Base-by-base conservation (phyloP, 2,797 vertebrate species). In the Enteromius treurensis region DNA sequence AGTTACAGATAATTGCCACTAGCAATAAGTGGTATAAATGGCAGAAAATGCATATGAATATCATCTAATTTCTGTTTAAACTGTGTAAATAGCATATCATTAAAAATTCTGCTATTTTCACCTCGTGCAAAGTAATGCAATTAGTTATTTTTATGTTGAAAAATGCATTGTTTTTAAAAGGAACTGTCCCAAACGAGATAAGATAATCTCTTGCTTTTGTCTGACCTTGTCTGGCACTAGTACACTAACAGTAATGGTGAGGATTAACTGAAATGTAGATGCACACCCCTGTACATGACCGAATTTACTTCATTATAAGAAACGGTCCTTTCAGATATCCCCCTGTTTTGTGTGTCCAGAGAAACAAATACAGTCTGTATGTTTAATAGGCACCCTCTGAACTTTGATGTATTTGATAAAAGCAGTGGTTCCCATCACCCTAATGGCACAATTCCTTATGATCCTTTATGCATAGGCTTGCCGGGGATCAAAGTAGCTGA, bases 331-430 rank as follows among this genome's bases (percentile, higher is more conserved):
- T 74, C 11, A 17, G 65, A 86, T 77, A 77, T 47, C 26, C 37
- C 49, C 49, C 53, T 65, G 78, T 81, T 83, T 60, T 85, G 53
- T 87, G 81, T 90, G 90, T 93, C 91, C 91, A 87, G 87, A 90
- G 86, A 92, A 89, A 88, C 83, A 91, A 88, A 92, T 88, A 85
- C 26, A 26, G 26, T 34, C 3, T 86, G 70, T 89, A 88, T 86
- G 85, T 92, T 92, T 94, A 93, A 94, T 93, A 87, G 90, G 90
- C 88, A 90, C 89, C 86, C 89, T 89, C 89, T 89, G 81, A 93
- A 93, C 93, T 94, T 95, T 95, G 93, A 95, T 94, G 92, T 92
- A 91, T 94, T 93, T 94, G 93, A 95, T 94, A 94, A 94, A 95
- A 94, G 91, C 92, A 91, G 89, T 90, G 90, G 90, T 92, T 94